Conservation (phyloP, 1,140 invertebrate species). For the Lysiphlebus fabarum region DNA sequence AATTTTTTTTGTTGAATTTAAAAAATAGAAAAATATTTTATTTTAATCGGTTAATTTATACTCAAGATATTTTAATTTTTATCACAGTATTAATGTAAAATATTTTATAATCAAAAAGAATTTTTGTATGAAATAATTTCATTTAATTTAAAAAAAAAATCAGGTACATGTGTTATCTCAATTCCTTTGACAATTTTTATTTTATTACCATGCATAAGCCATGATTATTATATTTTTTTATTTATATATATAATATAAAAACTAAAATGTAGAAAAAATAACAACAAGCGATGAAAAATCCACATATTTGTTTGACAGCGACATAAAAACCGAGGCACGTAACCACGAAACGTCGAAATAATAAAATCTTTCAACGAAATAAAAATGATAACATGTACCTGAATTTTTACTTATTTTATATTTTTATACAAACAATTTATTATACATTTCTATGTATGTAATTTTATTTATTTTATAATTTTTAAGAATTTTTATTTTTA, state of each 20-base stretch:
- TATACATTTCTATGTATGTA: neutral
- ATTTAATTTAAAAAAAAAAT: neutral
- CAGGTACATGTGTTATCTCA: neutral
- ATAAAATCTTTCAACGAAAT: slow-evolving; percentile 21
- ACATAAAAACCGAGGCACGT: slow-evolving; percentile 18
- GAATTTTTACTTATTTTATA: neutral
- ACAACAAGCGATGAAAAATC: too few relatives aligned
- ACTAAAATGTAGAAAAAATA: too few relatives aligned
- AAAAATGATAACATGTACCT: slow-evolving; percentile 22
- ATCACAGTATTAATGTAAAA: too few relatives aligned
- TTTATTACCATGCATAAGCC: neutral
- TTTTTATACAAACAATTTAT: neutral
- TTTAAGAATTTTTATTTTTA: slow-evolving; percentile 5
- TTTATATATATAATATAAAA: neutral
- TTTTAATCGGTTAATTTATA: too few relatives aligned
- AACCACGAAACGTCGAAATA: slow-evolving; percentile 25
- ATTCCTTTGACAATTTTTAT: slow-evolving; percentile 12
- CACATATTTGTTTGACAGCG: neutral
- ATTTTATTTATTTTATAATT: slow-evolving; percentile 4
- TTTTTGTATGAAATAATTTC: too few relatives aligned
- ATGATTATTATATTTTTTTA: neutral
- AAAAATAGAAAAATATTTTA: too few relatives aligned
- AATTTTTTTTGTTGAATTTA: too few relatives aligned
- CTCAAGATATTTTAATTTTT: too few relatives aligned
- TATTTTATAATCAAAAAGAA: neutral